phyloP scores from a whole-genome alignment of 2,888 invertebrate genomes.

The Papilio protenor region DNA sequence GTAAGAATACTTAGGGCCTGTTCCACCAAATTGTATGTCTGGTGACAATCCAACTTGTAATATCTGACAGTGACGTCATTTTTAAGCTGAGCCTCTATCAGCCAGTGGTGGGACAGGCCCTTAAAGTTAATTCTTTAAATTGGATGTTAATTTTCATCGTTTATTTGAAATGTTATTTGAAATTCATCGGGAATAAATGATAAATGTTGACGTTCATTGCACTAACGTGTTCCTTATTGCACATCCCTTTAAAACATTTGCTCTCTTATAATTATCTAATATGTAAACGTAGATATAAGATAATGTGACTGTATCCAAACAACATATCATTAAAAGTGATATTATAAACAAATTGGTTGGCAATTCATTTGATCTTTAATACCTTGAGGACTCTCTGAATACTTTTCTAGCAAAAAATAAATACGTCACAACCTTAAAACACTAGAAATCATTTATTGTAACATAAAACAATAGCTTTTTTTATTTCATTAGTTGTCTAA shows the following conservation, averaged over 20 bases:
- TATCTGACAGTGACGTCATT: too few relatives aligned
- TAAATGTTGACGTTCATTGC: conserved; percentile 1
- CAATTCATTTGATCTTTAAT: conserved; percentile 48
- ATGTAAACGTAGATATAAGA: conserved; percentile 54
- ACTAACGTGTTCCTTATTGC: conserved; percentile 28
- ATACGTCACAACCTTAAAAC: too few relatives aligned
- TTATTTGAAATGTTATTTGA: background rate
- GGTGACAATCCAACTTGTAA: too few relatives aligned
- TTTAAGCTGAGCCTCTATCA: too few relatives aligned
- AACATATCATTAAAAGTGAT: conserved; percentile 73
- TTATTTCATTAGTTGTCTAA: too few relatives aligned
- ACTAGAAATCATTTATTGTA: too few relatives aligned
- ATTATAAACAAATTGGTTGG: conserved; percentile 59
- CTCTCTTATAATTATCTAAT: conserved; percentile 39
- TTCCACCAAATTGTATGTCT: too few relatives aligned
- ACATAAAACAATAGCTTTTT: too few relatives aligned
- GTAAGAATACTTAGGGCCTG: too few relatives aligned
- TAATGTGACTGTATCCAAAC: conserved; percentile 70
- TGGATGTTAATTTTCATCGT: background rate
- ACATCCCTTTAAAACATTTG: conserved; percentile 39
- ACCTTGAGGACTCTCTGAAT: conserved; percentile 25
- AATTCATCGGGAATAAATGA: conserved; percentile 29
- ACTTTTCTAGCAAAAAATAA: too few relatives aligned
- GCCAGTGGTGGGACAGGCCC: too few relatives aligned
- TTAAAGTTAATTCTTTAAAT: background rate